Conservation (phyloP, 2,797 vertebrate species). For the Lepilemur ruficaudatus region DNA sequence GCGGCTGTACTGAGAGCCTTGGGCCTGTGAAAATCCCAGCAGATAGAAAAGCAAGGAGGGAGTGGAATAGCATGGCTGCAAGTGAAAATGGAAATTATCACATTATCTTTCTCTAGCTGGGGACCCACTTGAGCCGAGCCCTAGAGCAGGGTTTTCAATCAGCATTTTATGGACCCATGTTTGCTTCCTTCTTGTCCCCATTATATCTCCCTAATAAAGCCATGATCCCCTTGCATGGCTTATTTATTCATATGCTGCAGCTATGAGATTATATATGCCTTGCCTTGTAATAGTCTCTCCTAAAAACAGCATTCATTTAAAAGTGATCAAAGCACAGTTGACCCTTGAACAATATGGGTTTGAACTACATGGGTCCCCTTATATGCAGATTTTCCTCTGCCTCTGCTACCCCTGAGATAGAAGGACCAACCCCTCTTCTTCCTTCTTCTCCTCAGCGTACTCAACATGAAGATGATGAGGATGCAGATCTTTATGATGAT, state of each 20-base stretch:
- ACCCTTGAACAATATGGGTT: neutral
- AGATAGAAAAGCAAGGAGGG: neutral
- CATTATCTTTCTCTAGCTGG: neutral
- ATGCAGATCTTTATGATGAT: neutral
- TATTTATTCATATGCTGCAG: neutral
- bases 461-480: neutral
- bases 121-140: neutral
- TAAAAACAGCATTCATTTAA: conserved; percentile 23
- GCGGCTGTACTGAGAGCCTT: neutral
- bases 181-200: neutral
- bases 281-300: conserved; percentile 4
- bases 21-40: neutral
- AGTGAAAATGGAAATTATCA: neutral
- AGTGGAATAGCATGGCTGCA: neutral
- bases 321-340: conserved; percentile 1
- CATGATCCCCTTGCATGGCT: neutral
- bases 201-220: neutral
- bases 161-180: neutral
- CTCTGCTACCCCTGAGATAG: neutral
- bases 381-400: neutral
- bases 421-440: neutral
- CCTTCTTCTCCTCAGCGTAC: neutral
- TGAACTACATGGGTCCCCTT: neutral
- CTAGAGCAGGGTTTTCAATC: neutral
- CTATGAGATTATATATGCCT: neutral